Conservation (phyloP, 2,888 invertebrate genomes). For the Chloromyia formosa region DNA sequence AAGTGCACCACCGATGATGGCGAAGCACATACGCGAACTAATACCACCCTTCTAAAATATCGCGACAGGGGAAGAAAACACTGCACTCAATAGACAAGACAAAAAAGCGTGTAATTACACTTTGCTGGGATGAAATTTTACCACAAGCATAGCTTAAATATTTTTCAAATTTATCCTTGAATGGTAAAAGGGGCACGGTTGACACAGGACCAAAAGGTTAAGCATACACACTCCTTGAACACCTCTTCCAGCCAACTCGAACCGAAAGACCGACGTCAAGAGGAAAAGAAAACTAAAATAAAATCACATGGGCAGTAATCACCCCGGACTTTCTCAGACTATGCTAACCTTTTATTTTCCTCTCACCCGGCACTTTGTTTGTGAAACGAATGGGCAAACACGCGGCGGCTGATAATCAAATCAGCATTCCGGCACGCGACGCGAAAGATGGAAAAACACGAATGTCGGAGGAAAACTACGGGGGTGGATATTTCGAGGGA, state of each 20-base stretch:
- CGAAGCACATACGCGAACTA: not conserved
- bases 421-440: not conserved
- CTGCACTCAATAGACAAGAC: not conserved
- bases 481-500: not conserved
- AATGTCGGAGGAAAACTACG: constrained; percentile 14
- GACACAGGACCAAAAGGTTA: not conserved
- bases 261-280: not conserved
- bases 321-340: not conserved
- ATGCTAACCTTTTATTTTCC: not conserved
- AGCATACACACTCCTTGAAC: not conserved
- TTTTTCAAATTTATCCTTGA: not conserved
- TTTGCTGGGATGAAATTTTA: not conserved
- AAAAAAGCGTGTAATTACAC: not conserved
- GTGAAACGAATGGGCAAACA: not conserved
- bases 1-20: not conserved
- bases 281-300: not conserved
- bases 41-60: not conserved
- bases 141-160: too few relatives aligned
- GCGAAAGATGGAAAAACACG: not conserved
- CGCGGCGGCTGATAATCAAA: not conserved
- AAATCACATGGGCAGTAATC: not conserved
- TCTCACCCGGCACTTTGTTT: too few relatives aligned
- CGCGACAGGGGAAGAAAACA: not conserved
- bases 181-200: not conserved
- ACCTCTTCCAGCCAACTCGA: not conserved